Evolutionary conservation across 2,888 invertebrate species (phyloP).

Genomic region (Ametastegia equiseti): DNA sequence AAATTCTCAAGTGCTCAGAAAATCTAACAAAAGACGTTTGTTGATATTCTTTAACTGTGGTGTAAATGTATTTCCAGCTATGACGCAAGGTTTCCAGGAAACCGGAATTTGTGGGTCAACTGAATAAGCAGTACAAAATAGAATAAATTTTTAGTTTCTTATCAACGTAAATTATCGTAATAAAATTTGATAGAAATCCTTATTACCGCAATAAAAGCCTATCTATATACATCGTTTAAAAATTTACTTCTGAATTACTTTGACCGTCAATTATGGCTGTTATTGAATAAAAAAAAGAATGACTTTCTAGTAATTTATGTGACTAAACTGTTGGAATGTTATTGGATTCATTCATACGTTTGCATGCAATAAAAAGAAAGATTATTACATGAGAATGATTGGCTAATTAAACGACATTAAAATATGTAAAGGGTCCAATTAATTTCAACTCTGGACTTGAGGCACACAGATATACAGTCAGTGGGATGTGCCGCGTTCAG

Average conservation of each 20-base stretch:
- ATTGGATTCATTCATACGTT: background rate
- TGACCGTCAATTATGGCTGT: too few relatives aligned
- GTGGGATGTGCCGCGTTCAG: conserved; percentile 67
- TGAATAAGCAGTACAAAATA: background rate
- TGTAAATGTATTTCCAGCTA: background rate
- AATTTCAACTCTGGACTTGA: background rate
- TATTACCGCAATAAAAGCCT: background rate
- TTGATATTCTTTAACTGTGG: background rate
- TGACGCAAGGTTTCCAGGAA: conserved; percentile 9
- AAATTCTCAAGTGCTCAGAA: background rate
- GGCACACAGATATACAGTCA: conserved; percentile 57
- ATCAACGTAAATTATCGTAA: background rate
- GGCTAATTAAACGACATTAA: background rate
- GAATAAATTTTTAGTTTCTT: background rate
- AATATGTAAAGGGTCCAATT: background rate
- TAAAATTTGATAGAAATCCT: background rate
- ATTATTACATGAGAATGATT: background rate
- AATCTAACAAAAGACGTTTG: background rate
- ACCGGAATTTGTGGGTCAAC: background rate
- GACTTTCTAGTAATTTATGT: background rate
- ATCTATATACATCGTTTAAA: background rate
- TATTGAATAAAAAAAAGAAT: background rate
- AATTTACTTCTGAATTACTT: background rate
- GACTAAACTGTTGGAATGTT: background rate
- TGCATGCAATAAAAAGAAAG: background rate